Evolutionary conservation across 2,113 vertebrate species (phyloP), one percentile per base, ranked within the genome.

Genomic region (Chaenogobius annularis): DNA sequence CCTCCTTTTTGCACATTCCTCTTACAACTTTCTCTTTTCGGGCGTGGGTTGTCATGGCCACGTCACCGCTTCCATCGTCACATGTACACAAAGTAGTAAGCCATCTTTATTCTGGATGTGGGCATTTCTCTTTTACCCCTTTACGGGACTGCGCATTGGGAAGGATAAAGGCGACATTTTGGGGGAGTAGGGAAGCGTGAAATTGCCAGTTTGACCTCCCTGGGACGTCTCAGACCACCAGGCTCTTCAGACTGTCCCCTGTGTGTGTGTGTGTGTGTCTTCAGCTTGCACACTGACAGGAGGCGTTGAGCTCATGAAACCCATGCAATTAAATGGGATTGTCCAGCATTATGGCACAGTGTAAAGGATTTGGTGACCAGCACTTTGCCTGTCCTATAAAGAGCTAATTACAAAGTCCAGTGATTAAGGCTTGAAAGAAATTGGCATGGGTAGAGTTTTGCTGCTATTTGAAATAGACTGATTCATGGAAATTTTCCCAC

Each of bases 141-240:
- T 79, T 79, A 79, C 31, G 77, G 74, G 72, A 4, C 17, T 46
- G 70, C 79, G 59, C 61, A 23, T 70, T 72, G 52, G 50, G 74
- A 69, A 73, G 79, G 70, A 86, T 82, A 87, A 89, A 90, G 79
- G 74, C 82, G 75, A 90, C 80, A 88, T 90, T 89, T 89, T 85
- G 59, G 68, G 75, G 75, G 85, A 89, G 84, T 85, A 88, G 84
- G 83, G 75, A 78, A 86, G 84, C 79, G 84, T 90, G 87, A 87
- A 87, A 89, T 89, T 85, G 82, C 82, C 78, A 84, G 74, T 61
- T 76, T 85, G 85, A 85, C 88, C 85, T 85, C 74, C 75, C 72
- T 3, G 76, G 77, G 79, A 87, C 78, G 79, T 73, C 35, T 64
- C 66, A 71, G 85, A 89, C 80, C 87, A 90, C 88, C 87, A 79